Percentiles rank a stretch among this genome's conserved stretches.
Evolutionary conservation across 1,140 invertebrate species (phyloP).

Genomic region (Drosophila nigrodunni): DNA sequence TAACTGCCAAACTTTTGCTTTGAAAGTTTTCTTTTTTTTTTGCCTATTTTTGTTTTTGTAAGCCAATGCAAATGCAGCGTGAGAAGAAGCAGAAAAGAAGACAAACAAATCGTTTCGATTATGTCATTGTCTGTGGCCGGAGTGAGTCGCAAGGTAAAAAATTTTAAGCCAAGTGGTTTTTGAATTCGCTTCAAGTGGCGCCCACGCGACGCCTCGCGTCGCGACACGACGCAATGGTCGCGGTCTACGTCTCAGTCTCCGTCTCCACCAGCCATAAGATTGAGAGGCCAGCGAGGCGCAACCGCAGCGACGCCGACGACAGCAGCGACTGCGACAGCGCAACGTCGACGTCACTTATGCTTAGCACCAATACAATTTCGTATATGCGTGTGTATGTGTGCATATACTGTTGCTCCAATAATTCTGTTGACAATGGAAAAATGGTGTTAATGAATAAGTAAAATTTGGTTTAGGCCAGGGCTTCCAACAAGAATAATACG

Average conservation of each 20-base stretch:
- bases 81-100: conserved; percentile 1
- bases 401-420: background rate
- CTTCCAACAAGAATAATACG: too few relatives aligned
- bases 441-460: too few relatives aligned
- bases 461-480: too few relatives aligned
- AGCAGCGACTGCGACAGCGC: conserved; percentile 26
- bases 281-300: conserved; percentile 67
- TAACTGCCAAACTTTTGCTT: conserved; percentile 12
- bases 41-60: background rate
- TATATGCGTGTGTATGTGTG: conserved; percentile 3
- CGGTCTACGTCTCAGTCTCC: background rate
- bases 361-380: background rate
- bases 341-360: conserved; percentile 41
- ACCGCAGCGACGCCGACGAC: conserved; percentile 53
- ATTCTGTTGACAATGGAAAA: too few relatives aligned
- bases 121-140: conserved; percentile 44
- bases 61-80: conserved; percentile 43
- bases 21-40: conserved; percentile 20
- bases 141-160: conserved; percentile 21
- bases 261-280: conserved; percentile 29
- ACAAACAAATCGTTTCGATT: conserved; percentile 42
- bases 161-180: conserved; percentile 32
- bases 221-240: too few relatives aligned
- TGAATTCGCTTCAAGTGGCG: conserved; percentile 51
- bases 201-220: conserved; percentile 56